Evolutionary conservation across 1,140 invertebrate species (phyloP), one percentile per base, ranked within the genome.

Genomic region (Dendrolimus kikuchii): DNA sequence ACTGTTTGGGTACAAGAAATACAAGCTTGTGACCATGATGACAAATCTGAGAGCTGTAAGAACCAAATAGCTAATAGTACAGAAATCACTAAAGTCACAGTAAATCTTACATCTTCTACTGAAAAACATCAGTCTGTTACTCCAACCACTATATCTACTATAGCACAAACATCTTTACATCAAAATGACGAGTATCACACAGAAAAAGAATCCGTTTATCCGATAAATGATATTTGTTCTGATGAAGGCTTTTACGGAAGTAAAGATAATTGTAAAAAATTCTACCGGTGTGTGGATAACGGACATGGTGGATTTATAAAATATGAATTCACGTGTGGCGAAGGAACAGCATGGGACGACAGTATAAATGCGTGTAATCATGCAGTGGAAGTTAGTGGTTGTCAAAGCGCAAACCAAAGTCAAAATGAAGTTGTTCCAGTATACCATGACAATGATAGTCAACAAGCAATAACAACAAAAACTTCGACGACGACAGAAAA

Each of bases 1-100:
- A 95, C 93, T 2, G 90, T 93, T 49, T 95, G 92, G 92, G 93
- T 94, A 78, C 89, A 90, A 63, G 77, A 89, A 9, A 81, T 90
- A 50, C 82, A 90, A 76, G 89, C 88, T 10, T 95, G 93, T 75
- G 93, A 94, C 78, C 90, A 93, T 76, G 86, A 90, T 46, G 88
- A 77, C 71, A 88, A 86, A 43, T 89, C 90, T 41, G 61, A 70
- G 40, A 71, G 74, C 55, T 81, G 75, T 62, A 62, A 42, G 51
- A 57, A 51, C 7, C 60, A 59, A 49, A 23, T 23, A 3, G 23
- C 23, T 23, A 23, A 23, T 23, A 45, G 49, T 53, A 55, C 53
- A 59, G 55, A 59, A 40, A 58, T 53, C 40, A 63, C 62, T 38
- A 62, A 62, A 50, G 59, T 50, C n/a, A 7, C 44, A 58, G 6